Evolutionary conservation across 2,888 invertebrate genomes (phyloP), one percentile per base, ranked within the genome.

Genomic region (Pogonocherus hispidulus): DNA sequence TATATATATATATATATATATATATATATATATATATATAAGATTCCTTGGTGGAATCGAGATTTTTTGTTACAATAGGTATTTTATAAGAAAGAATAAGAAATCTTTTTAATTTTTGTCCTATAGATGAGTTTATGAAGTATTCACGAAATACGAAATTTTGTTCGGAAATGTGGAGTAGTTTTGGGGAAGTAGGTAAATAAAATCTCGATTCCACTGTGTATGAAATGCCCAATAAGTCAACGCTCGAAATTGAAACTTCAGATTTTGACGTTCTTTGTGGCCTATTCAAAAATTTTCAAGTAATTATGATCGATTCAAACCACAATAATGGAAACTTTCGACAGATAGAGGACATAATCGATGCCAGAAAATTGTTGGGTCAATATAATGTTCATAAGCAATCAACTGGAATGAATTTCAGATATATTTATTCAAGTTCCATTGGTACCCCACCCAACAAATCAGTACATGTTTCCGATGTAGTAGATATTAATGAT

Each of bases 301-400:
- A 66, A 63, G 73, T 75, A 74, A 74, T 60, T 46, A 79, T 79
- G 78, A 62, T 69, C 49, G 72, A 78, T 74, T 70, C 65, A 2
- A 74, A 76, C 57, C 27, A 59, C 46, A 64, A 62, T 44, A 63
- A 52, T 46, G 73, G 74, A 49, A 77, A 79, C 67, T 82, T 74
- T 70, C 82, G 80, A 62, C 78, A 83, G 71, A 84, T 85, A 65
- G 85, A 85, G 68, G 84, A 85, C 68, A 81, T 84, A 76, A 85
- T 85, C 54, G 84, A 85, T 70, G 83, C 81, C 3, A 74, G 82
- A 63, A 84, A 84, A 76, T 76, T 79, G 54, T 74, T 79, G 54
- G 84, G 84, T 52, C 81, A 84, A 75, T 85, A 85, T 69, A 82
- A 84, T 72, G 75, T 83, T 22, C 71, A 71, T 65, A 79, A 76